Base-by-base conservation (phyloP, 2,888 invertebrate species). In the Microchrysa polita region DNA sequence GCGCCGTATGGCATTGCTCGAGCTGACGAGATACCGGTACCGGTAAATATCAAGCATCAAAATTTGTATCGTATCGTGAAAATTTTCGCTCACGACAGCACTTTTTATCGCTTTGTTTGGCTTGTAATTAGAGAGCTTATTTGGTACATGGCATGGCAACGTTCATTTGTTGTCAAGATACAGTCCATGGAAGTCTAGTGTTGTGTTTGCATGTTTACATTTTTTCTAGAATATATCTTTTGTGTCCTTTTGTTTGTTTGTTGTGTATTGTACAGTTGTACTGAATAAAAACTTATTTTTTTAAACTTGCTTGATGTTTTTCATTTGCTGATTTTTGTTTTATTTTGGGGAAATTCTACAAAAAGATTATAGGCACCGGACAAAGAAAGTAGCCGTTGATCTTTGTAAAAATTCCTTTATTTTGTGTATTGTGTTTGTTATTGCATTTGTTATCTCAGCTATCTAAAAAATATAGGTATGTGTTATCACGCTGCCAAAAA, bases 21-120 rank as follows among this genome's bases (percentile, higher is more conserved):
- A 22, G 9, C 48, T 0, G 65, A 67, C 7, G 48, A 48, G 23
- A 16, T 27, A 10, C n/a, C 52, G 10, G 48, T 48, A 22, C 34
- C 10, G 69, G 69, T 69, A 69, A 69, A 55, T 69, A 69, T 69
- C 55, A 1, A 34, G 27, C 27, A 14, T 20, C 16, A 27, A 67
- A 27, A 67, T 52, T n/a, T 27, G 67, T 53, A 27, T 9, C n/a
- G 14, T 22, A 12, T 53, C 27, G 53, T 27, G 27, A 1, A 34
- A 67, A 22, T 53, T 52, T 23, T 1, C 27, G 53, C 27, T 48
- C n/a, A 9, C 27, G 22, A 44, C 48, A 44, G 42, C 20, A 20
- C 40, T 34, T 53, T 20, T 55, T n/a, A n/a, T 16, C 12, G 52
- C 22, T 40, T 57, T 40, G 61, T 40, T 69, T 69, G 40, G 34